phyloP scores from a whole-genome alignment of 2,113 vertebrate genomes.

The Spea multiplicata region DNA sequence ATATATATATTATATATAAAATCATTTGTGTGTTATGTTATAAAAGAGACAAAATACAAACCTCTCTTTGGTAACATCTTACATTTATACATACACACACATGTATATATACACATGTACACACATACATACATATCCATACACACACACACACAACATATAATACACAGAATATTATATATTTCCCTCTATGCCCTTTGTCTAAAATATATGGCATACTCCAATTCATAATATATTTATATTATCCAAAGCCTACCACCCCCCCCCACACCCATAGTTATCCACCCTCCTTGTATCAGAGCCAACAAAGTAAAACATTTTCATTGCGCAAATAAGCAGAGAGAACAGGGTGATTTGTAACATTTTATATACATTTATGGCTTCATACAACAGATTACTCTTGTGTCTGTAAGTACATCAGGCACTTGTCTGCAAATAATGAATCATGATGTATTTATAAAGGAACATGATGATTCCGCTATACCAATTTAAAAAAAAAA shows the following conservation, averaged over 20 bases:
- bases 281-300: neutral
- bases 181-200: too few relatives aligned
- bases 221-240: too few relatives aligned
- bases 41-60: neutral
- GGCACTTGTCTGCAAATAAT: slow-evolving; percentile 78
- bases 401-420: slow-evolving; percentile 77
- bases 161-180: neutral
- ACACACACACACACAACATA: neutral
- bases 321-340: slow-evolving; percentile 61
- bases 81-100: neutral
- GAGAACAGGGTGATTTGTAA: slow-evolving; percentile 64
- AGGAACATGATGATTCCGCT: slow-evolving; percentile 56
- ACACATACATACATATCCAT: neutral
- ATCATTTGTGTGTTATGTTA: too few relatives aligned
- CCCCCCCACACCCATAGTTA: neutral
- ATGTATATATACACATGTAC: neutral
- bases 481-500: slow-evolving; percentile 20
- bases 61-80: too few relatives aligned
- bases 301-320: neutral
- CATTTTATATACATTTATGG: slow-evolving; percentile 87
- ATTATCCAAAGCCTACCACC: neutral
- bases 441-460: slow-evolving; percentile 59
- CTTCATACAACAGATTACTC: slow-evolving; percentile 86
- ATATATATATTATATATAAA: too few relatives aligned
- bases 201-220: too few relatives aligned